phyloP scores from a whole-genome alignment of 2,113 vertebrate species.

The Rafetus swinhoei region DNA sequence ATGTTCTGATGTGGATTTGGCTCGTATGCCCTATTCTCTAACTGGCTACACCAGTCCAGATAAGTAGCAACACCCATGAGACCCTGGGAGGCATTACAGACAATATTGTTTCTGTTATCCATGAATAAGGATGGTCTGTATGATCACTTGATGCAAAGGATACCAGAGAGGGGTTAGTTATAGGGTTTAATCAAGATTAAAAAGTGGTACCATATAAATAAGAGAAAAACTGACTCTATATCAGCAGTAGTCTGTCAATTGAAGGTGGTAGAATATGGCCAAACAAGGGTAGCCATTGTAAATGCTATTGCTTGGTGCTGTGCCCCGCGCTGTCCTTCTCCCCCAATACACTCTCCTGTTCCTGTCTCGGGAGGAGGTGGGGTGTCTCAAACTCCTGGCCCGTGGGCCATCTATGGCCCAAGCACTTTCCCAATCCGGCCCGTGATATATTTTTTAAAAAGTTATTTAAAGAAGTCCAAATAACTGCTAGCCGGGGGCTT shows the following conservation, averaged over 20 bases:
- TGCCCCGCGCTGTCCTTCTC: background rate
- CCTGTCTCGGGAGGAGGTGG: background rate
- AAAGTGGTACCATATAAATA: too few relatives aligned
- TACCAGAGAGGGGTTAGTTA: background rate
- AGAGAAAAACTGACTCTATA: background rate
- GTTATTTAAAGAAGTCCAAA: too few relatives aligned
- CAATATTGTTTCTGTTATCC: background rate
- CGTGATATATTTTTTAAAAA: too few relatives aligned
- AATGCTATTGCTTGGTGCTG: background rate
- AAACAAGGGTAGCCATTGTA: background rate
- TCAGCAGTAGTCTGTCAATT: background rate
- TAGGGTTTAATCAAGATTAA: too few relatives aligned
- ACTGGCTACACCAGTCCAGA: background rate
- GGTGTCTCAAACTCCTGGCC: too few relatives aligned
- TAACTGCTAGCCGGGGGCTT: too few relatives aligned
- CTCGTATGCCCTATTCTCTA: background rate
- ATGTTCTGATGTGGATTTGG: background rate
- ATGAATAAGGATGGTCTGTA: background rate
- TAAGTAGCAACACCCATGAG: background rate
- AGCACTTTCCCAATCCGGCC: too few relatives aligned
- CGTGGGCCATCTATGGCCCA: too few relatives aligned
- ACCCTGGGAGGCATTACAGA: background rate
- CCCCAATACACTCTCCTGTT: background rate
- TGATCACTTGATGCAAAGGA: background rate
- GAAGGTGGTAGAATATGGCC: background rate